Percentiles rank a stretch among this genome's conserved stretches.
phyloP scores from a whole-genome alignment of 1,140 invertebrate genomes.

The Drosophila pallidifrons region DNA sequence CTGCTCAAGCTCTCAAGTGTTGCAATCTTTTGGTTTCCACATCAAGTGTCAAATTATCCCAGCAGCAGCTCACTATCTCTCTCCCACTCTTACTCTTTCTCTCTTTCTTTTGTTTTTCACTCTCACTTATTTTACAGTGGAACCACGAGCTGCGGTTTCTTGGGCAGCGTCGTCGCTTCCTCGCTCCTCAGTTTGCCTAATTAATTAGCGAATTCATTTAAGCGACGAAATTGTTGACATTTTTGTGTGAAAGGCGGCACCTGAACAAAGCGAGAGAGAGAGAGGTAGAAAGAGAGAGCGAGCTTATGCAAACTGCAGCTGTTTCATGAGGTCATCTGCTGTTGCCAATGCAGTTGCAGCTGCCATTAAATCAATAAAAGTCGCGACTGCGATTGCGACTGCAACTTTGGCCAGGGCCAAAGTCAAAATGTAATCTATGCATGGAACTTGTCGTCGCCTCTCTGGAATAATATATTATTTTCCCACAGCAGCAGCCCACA shows the following conservation, averaged over 20 bases:
- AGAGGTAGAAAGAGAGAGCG: neutral
- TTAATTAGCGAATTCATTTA: conserved; percentile 57
- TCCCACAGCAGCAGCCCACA: conserved; percentile 59
- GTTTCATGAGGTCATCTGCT: conserved; percentile 31
- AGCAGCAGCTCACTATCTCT: conserved; percentile 10
- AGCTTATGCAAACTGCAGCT: conserved; percentile 29
- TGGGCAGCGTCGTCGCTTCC: neutral
- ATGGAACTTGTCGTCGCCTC: conserved; percentile 28
- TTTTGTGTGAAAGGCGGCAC: conserved; percentile 26
- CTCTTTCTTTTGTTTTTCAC: conserved; percentile 8
- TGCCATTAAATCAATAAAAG: conserved; percentile 29
- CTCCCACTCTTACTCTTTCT: neutral
- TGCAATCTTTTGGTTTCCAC: conserved; percentile 47
- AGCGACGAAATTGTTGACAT: conserved; percentile 47
- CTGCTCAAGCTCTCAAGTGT: conserved; percentile 35
- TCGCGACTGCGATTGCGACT: neutral
- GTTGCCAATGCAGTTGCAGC: conserved; percentile 7
- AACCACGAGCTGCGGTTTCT: conserved; percentile 29
- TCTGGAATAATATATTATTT: conserved; percentile 51
- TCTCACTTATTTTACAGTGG: neutral
- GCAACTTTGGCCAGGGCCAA: conserved; percentile 22
- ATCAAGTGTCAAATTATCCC: conserved; percentile 55
- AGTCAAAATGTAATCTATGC: conserved; percentile 33
- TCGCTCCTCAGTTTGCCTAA: conserved; percentile 33
- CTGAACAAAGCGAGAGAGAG: conserved; percentile 3